Base-by-base conservation (phyloP, 2,888 invertebrate species). In the Elgonia sp. region DNA sequence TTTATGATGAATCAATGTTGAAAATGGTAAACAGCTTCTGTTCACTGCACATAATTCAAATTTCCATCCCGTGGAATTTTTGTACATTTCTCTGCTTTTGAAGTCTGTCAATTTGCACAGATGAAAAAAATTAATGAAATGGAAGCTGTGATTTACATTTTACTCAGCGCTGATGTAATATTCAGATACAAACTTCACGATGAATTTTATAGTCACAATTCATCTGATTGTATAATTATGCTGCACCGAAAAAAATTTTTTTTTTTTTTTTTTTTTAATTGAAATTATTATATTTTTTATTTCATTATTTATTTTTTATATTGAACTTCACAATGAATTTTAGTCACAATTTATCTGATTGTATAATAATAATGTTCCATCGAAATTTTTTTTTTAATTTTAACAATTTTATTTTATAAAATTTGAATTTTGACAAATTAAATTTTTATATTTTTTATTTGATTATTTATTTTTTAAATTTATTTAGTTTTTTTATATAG, bases 81-180 rank as follows among this genome's bases (percentile, higher is more conserved):
- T 65, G n/a, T 40, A 18, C 40, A 65, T 65, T 40, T 65, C 16
- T 18, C 63, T 65, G 63, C 39, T 40, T n/a, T 40, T 40, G 63
- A 65, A 40, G 63, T 40, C 16, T 40, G 63, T 65, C 63, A 65
- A 65, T 65, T 65, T 65, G 18, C 37, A 29, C 29, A 18, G 40
- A 18, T 18, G 37, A 9, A 5, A 40, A 40, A 65, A 65, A 40
- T 65, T 65, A 65, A 40, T 40, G 39, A 65, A 37, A 39, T 62
- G 63, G 18, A 65, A 40, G 37, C 40, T 1, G 7, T 40, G 12
- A 37, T 65, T 65, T 40, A 40, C 39, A 65, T 65, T 65, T 37
- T 62, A 16, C 1, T 57, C 57, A 8, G 20, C 57, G 9, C 20
- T 18, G 57, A 6, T 57, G 57, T 57, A 57, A 57, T 57, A 20